Base-by-base conservation (phyloP, 1,140 invertebrate genomes). In the Euura lappo region DNA sequence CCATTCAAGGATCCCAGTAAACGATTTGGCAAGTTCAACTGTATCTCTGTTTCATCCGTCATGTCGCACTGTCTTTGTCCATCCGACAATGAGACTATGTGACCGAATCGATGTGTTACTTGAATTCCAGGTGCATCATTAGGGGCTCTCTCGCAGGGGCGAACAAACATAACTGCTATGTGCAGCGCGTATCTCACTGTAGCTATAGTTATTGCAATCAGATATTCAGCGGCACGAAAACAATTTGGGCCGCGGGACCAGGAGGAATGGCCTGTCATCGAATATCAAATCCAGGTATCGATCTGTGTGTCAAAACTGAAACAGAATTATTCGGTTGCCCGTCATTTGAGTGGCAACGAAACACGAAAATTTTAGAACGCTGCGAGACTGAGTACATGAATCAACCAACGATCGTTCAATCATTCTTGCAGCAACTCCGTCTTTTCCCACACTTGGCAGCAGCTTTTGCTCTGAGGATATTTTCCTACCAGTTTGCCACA, bases 371-470 rank as follows among this genome's bases (percentile, higher is more conserved):
- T 28, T 28, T 28, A 28, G 28, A 28, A 28, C 1, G 28, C 0
- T 28, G 28, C 28, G 28, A 28, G 28, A 28, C 28, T 28, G 28
- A 28, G 28, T 28, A 28, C 28, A 28, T 28, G 1, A 28, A 28
- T 0, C 28, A 28, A 28, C 28, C 28, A 28, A 28, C 28, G 28
- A 28, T 28, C 28, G 28, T 28, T 72, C 76, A 13, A 66, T 70
- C 79, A 75, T 74, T 75, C 75, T 85, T 89, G 47, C 80, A 95
- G 95, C 96, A 98, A 96, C 96, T 95, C 90, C 90, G 98, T 70
- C 86, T 99, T 2, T 91, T 99, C 79, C 97, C 97, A 2, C 94
- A 95, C 84, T 85, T 99, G 68, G 94, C 97, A n/a, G 92, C 93
- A 6, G 90, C 92, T 0, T 96, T 94, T 80, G 92, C 93, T 6